Conservation (phyloP, 2,797 vertebrate genomes). For the Falco peregrinus region DNA sequence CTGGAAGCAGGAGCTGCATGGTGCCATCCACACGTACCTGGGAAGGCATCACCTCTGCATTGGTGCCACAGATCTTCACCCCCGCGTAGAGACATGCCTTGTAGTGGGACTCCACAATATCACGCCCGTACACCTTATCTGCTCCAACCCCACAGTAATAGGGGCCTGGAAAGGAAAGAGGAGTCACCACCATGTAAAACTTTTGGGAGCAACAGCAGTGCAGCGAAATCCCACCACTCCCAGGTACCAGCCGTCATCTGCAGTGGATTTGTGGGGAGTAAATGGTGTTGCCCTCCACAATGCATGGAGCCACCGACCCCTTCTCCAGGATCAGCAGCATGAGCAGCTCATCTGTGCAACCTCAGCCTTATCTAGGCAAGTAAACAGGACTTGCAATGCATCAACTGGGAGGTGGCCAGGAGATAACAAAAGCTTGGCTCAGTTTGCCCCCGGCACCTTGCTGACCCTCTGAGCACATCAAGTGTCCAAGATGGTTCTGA, state of each 20-base stretch:
- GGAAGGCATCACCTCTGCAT: constrained; percentile 91
- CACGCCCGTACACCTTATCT: constrained; percentile 83
- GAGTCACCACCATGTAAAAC: neutral
- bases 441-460: neutral
- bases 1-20: neutral
- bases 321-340: neutral
- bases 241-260: neutral
- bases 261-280: neutral
- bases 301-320: neutral
- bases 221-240: neutral
- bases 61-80: constrained; percentile 85
- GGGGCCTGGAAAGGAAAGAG: constrained; percentile 75
- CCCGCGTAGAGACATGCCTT: constrained; percentile 87
- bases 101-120: constrained; percentile 88
- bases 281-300: neutral
- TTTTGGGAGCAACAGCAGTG: neutral
- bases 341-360: neutral
- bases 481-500: neutral
- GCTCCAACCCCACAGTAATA: constrained; percentile 91
- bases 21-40: constrained; percentile 74
- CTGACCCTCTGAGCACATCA: neutral
- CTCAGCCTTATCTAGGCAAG: constrained; percentile 26
- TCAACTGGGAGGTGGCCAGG: neutral
- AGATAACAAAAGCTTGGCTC: constrained; percentile 21
- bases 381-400: neutral